These are phyloP conservation scores for Connochaetes taurinus DNA, from an alignment of 2,113 vertebrate species.

Conservation along the genomic window DNA sequence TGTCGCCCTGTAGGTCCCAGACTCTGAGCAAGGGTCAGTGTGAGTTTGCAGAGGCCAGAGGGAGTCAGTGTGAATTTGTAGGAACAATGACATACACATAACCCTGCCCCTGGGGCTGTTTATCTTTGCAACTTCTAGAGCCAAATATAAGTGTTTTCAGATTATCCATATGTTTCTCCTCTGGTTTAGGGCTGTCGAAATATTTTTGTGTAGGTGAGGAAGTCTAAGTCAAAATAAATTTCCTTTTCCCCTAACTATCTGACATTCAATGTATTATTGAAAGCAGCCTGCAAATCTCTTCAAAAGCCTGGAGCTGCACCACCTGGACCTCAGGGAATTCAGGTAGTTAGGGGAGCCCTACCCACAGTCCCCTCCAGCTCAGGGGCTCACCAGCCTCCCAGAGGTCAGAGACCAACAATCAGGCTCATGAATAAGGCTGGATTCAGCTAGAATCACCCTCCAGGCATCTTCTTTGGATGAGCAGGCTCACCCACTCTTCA, in stretches of 20 bases:
- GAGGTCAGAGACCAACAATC: not conserved
- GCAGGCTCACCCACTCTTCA: not conserved
- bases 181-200: not conserved
- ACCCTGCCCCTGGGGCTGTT: not conserved
- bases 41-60: not conserved
- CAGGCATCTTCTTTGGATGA: not conserved
- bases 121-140: not conserved
- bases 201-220: conserved; percentile 2
- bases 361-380: not conserved
- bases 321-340: not conserved
- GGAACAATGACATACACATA: not conserved
- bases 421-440: not conserved
- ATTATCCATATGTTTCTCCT: not conserved
- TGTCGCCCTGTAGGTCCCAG: not conserved
- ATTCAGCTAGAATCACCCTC: not conserved
- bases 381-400: not conserved
- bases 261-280: not conserved
- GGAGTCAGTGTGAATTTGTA: not conserved
- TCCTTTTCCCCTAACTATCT: not conserved
- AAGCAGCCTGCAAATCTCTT: not conserved
- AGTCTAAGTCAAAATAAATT: conserved; percentile 20
- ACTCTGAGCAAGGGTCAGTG: not conserved
- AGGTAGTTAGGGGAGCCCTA: not conserved
- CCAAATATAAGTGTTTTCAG: not conserved
- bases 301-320: not conserved